Conservation (phyloP, 2,797 vertebrate species). For the Antennarius maculatus region DNA sequence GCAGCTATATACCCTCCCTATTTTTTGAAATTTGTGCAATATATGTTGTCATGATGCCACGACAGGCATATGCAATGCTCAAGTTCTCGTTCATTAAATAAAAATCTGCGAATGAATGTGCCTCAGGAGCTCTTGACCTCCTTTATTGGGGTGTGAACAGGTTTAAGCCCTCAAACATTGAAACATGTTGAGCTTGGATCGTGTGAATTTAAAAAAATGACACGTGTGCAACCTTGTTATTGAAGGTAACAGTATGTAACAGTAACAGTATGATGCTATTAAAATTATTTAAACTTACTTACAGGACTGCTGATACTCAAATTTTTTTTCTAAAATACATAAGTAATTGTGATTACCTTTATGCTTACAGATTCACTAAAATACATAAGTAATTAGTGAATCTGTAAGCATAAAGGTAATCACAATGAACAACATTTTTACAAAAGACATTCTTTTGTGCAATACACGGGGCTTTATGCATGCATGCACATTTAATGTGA, state of each 20-base stretch:
- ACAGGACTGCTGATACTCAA: conserved; percentile 80
- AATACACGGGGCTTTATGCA: conserved; percentile 29
- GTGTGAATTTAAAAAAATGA: conserved; percentile 52
- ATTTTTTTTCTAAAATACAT: conserved; percentile 71
- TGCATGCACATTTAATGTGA: conserved; percentile 26
- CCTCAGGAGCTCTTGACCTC: conserved; percentile 35
- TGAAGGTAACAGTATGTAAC: conserved; percentile 76
- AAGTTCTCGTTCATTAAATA: conserved; percentile 32
- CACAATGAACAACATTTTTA: conserved; percentile 45
- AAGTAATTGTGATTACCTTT: too few species aligned
- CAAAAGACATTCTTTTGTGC: conserved; percentile 45
- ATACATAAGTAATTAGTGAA: conserved; percentile 68
- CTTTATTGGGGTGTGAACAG: conserved; percentile 36
- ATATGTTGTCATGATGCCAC: conserved; percentile 27
- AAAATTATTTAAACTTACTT: conserved; percentile 87
- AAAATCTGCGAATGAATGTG: conserved; percentile 23
- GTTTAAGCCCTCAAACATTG: conserved; percentile 27
- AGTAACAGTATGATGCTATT: conserved; percentile 80
- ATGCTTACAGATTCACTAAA: too few species aligned
- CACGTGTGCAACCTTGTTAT: conserved; percentile 81
- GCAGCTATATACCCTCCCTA: conserved; percentile 38
- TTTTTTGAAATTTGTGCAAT: conserved; percentile 40
- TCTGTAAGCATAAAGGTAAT: conserved; percentile 72
- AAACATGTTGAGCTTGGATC: conserved; percentile 51
- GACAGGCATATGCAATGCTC: conserved; percentile 42